Evolutionary conservation across 2,797 vertebrate genomes (phyloP), one percentile per base, ranked within the genome.

Genomic region (Danio jaintianensis): DNA sequence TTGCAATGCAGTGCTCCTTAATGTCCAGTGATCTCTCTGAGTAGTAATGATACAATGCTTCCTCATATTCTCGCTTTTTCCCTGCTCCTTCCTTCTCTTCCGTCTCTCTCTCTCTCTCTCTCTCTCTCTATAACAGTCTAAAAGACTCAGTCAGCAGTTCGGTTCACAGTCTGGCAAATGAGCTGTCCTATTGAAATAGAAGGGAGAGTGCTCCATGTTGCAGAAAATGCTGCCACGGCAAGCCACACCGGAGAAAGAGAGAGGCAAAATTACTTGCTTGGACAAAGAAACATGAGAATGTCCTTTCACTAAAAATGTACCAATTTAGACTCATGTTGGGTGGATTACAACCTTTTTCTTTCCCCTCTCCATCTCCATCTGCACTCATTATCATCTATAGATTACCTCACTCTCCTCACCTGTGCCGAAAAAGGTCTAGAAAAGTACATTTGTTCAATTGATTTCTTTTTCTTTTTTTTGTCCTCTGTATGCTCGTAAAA

Each of bases 181-280:
- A 94, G 94, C 94, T 94, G 94, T 94, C 92, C 93, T 93, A 94
- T 94, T 93, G 93, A 93, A 94, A 95, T 92, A 91, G 92, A 94
- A 94, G 92, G 91, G 90, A 91, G 91, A 92, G 90, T 88, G 89
- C 88, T 91, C 91, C 78, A 86, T 90, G 87, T 90, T 89, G 91
- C 92, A 92, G 90, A 93, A 94, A 93, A 90, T 91, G 91, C 92
- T 92, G 92, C 93, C 91, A 90, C 50, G 89, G 93, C 93, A 93
- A 92, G 90, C 89, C 89, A 88, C 84, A 89, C 82, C 87, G 87
- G 87, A 86, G 89, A 91, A 87, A 86, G 82, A 77, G 56, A 83
- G 83, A 89, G 87, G 81, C 73, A 86, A 92, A 93, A 94, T 93
- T 93, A 93, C 91, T 92, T 90, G 89, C 90, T 91, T 87, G 90